Conservation (phyloP, 2,113 vertebrate genomes). For the Gobio gobio region DNA sequence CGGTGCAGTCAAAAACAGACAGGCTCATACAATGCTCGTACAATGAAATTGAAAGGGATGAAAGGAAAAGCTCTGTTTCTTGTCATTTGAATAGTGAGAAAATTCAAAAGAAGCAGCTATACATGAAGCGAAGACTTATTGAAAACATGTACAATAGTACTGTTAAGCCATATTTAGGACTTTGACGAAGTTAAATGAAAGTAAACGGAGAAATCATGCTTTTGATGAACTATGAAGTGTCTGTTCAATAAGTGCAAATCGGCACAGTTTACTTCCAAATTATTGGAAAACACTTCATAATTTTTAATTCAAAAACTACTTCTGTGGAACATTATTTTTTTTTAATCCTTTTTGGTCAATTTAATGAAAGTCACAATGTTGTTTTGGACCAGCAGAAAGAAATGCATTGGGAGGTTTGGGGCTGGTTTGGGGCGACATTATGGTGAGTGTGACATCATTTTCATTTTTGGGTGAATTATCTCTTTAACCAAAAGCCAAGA, state of each 20-base stretch:
- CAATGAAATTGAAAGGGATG: slow-evolving; percentile 39
- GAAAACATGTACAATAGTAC: slow-evolving; percentile 49
- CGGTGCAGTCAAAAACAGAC: slow-evolving; percentile 53
- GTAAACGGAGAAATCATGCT: not conserved
- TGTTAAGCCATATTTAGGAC: slow-evolving; percentile 2
- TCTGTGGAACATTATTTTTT: too few relatives aligned
- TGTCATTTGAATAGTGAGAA: slow-evolving; percentile 46
- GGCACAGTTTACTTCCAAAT: not conserved
- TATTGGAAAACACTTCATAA: too few relatives aligned
- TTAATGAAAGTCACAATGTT: not conserved
- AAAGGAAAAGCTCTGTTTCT: slow-evolving; percentile 32
- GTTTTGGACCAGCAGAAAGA: not conserved
- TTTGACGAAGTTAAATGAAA: slow-evolving; percentile 10
- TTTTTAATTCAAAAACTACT: too few relatives aligned
- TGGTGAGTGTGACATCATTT: not conserved
- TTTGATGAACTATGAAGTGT: not conserved
- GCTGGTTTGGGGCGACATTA: not conserved
- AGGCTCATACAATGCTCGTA: slow-evolving; percentile 40
- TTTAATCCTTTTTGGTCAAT: not conserved
- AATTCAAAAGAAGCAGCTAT: slow-evolving; percentile 21
- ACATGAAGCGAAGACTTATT: slow-evolving; percentile 20
- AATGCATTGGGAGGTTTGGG: not conserved
- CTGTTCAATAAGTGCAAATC: not conserved
- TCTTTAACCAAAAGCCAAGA: not conserved
- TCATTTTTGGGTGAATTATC: not conserved